Percentiles rank a stretch among this genome's conserved stretches.
phyloP scores from a whole-genome alignment of 2,113 vertebrate species.

The Butastur rufipennis region DNA sequence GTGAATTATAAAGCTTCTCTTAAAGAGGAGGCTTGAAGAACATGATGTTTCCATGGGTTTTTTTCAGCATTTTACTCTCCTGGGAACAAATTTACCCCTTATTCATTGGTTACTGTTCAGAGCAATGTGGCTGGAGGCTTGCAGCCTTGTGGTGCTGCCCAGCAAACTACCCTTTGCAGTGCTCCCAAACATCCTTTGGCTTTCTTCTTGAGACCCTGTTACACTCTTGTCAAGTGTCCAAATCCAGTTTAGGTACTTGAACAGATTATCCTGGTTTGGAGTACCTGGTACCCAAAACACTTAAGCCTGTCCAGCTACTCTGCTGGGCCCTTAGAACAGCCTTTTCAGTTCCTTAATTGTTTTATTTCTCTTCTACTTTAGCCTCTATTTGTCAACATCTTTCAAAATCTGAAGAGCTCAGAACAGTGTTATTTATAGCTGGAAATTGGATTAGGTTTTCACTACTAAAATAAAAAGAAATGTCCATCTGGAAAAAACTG shows the following conservation, averaged over 20 bases:
- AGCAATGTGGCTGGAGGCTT: background rate
- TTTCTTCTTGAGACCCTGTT: background rate
- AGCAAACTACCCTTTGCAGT: background rate
- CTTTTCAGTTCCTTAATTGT: background rate
- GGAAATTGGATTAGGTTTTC: background rate
- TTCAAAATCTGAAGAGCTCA: background rate
- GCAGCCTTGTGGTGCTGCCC: background rate
- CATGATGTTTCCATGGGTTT: fast-evolving
- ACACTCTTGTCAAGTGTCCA: background rate
- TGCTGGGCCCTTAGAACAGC: background rate
- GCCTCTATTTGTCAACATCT: background rate
- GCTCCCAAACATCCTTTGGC: background rate
- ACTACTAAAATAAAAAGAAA: background rate
- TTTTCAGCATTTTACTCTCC: background rate
- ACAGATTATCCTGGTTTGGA: background rate
- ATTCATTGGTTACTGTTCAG: background rate
- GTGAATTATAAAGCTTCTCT: background rate
- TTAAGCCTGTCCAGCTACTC: background rate
- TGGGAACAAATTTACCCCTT: background rate
- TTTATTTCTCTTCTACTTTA: background rate
- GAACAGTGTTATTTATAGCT: background rate
- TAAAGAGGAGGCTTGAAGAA: background rate
- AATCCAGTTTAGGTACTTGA: background rate
- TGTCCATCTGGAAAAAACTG: background rate
- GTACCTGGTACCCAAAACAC: background rate